Evolutionary conservation across 2,113 vertebrate genomes (phyloP).

Genomic region (Rhynchomys soricoides): DNA sequence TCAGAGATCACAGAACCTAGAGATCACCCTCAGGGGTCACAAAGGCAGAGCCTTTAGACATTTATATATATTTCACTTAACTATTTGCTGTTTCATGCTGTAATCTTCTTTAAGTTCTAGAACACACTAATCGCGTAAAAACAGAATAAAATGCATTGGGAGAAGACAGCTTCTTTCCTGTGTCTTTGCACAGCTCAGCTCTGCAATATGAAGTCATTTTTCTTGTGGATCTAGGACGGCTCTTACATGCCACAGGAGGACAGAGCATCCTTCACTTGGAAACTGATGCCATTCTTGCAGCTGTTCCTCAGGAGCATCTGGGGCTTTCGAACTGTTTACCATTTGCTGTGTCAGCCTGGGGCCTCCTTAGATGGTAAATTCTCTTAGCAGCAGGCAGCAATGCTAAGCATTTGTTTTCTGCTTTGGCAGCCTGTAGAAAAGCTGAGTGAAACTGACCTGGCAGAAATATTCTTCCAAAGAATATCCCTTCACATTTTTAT

Average conservation of each 20-base stretch:
- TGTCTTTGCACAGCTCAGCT: background rate
- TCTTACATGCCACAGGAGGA: background rate
- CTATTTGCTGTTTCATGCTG: background rate
- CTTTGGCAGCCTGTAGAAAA: background rate
- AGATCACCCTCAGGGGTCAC: background rate
- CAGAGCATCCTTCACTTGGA: background rate
- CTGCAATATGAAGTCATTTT: background rate
- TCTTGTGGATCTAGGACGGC: background rate
- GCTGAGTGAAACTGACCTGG: background rate
- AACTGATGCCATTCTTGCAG: background rate
- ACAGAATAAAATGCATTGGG: background rate
- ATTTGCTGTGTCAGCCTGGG: background rate
- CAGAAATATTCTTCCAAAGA: constrained; percentile 14
- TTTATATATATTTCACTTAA: background rate
- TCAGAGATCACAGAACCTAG: background rate
- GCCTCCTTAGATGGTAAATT: background rate
- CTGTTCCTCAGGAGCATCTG: background rate
- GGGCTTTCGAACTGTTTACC: background rate
- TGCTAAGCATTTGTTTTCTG: background rate
- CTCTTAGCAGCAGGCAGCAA: background rate
- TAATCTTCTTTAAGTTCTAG: background rate
- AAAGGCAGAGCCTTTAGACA: background rate
- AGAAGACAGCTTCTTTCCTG: background rate
- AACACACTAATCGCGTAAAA: background rate
- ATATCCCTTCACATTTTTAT: background rate